Evolutionary conservation across 2,888 invertebrate species (phyloP), one percentile per base, ranked within the genome.

Genomic region (Ochlodes sylvanus): DNA sequence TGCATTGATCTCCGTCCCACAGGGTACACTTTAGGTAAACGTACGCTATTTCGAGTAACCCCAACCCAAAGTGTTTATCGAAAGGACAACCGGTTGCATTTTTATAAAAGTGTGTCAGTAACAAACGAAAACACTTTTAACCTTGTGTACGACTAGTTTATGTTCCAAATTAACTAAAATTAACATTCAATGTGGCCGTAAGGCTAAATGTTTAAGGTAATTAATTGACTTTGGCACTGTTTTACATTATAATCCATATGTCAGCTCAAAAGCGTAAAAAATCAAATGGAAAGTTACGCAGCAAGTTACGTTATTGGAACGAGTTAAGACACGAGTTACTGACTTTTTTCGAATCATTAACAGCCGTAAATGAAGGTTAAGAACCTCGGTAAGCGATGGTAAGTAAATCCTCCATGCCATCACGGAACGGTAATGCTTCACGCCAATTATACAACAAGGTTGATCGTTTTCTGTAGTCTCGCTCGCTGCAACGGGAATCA

Each of bases 1-100:
- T 87, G 83, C 89, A 85, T 83, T 89, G 88, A 84, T 86, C 90
- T 83, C 81, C 67, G 70, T 50, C n/a, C 57, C 55, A 63, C 62
- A 71, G 63, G 61, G 62, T 65, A 65, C 27, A 47, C 34, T 19
- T 67, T 44, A 34, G 64, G 17, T 21, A 50, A 21, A 21, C n/a
- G 32, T 32, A 7, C n/a, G 27, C 27, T 15, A 21, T 27, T 19
- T 14, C n/a, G 9, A 58, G 12, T 57, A 57, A 41, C 34, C 32
- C 27, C 27, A 38, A 38, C 38, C 12, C 38, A 50, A 50, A 50
- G 50, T 57, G 21, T 63, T 34, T 12, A 50, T 62, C 52, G 15
- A 50, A 50, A 63, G 56, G 56, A 38, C 44, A 47, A 55, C 64
- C 56, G 64, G 64, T 64, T 64, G 42, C 42, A 55, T 19, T 54